phyloP scores from a whole-genome alignment of 2,113 vertebrate species.

The Corythornis madagascariensis region DNA sequence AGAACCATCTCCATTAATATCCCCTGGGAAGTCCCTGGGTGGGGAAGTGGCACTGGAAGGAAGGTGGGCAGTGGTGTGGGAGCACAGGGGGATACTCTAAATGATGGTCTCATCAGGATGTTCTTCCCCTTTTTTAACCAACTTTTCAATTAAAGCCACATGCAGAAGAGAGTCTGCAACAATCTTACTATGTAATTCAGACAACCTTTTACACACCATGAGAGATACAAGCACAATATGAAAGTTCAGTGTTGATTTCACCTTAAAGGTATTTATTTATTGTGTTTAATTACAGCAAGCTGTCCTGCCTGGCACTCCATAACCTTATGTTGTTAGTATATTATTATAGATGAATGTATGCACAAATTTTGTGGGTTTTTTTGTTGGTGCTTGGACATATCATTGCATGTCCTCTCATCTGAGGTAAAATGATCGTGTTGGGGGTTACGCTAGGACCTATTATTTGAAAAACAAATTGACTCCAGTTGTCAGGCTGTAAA shows the following conservation, averaged over 20 bases:
- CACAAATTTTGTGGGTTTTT: not conserved
- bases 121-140: not conserved
- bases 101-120: fast-evolving
- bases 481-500: not conserved
- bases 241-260: not conserved
- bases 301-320: not conserved
- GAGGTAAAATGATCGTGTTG: not conserved
- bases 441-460: not conserved
- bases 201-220: not conserved
- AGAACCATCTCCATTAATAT: not conserved
- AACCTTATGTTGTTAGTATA: not conserved
- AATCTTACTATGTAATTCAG: not conserved
- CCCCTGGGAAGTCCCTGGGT: not conserved
- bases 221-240: not conserved
- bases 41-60: fast-evolving
- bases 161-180: not conserved
- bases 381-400: not conserved
- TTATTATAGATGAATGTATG: not conserved
- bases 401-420: fast-evolving
- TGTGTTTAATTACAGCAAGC: not conserved
- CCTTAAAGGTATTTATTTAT: not conserved
- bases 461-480: not conserved
- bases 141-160: not conserved
- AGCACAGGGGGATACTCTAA: too few species aligned
- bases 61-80: too few species aligned